Percentiles rank a stretch among this genome's conserved stretches.
phyloP scores from a whole-genome alignment of 2,888 invertebrate genomes.

The Sarcophaga variegata region DNA sequence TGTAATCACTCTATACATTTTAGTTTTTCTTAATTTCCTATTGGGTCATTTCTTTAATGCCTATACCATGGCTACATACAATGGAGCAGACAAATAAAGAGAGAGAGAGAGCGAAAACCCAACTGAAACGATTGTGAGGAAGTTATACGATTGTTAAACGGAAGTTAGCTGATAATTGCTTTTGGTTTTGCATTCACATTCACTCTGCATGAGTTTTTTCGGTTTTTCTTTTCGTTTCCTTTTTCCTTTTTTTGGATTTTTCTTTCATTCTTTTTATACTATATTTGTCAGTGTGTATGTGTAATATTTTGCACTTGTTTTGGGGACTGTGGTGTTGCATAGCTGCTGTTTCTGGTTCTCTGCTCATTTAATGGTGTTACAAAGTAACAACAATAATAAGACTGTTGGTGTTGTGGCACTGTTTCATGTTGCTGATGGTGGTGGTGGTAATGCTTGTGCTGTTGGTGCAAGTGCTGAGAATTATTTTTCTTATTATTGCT shows the following conservation, averaged over 20 bases:
- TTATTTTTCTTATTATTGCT: constrained; percentile 1
- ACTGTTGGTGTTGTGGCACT: constrained; percentile 16
- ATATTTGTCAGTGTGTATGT: too few relatives aligned
- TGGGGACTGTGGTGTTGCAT: constrained; percentile 43
- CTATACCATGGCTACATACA: neutral
- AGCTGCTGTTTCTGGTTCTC: constrained; percentile 35
- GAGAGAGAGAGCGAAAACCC: neutral
- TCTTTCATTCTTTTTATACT: neutral
- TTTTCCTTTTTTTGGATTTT: neutral
- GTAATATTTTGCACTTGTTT: neutral
- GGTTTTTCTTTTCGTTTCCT: constrained; percentile 26
- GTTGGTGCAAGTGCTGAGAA: constrained; percentile 30
- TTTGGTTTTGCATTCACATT: constrained; percentile 39
- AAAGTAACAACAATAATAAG: constrained; percentile 17
- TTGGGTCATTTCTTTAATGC: neutral
- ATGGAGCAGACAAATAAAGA: neutral
- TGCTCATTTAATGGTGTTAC: constrained; percentile 34
- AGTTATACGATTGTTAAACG: constrained; percentile 58
- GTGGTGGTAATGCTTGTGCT: neutral
- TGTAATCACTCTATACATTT: too few relatives aligned
- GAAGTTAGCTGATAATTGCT: constrained; percentile 61
- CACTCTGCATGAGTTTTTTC: constrained; percentile 31
- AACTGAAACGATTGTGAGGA: constrained; percentile 33
- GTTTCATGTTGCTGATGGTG: neutral
- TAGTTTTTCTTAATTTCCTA: neutral